Conservation (phyloP, 2,888 invertebrate species). For the Nemotelus pantherinus region DNA sequence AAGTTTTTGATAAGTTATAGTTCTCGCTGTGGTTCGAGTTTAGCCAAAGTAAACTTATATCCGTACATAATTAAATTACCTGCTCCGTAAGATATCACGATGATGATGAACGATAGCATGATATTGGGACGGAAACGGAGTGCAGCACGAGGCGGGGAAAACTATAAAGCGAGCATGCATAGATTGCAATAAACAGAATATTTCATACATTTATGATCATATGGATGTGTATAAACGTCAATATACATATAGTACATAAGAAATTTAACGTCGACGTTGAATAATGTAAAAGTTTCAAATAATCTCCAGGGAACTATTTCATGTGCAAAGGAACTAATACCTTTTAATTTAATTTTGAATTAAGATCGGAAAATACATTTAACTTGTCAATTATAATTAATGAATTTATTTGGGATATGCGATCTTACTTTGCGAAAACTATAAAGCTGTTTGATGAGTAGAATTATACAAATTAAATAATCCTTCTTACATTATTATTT, state of each 20-base stretch:
- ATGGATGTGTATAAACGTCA: no score
- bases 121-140: neutral
- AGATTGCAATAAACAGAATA: no score
- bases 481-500: slow-evolving; percentile 6
- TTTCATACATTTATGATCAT: no score
- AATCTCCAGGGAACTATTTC: slow-evolving; percentile 46
- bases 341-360: slow-evolving; percentile 48
- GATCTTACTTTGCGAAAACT: no score
- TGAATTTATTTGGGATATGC: no score
- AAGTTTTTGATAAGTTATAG: slow-evolving; percentile 42
- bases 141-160: neutral
- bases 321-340: slow-evolving; percentile 42
- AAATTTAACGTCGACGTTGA: slow-evolving; percentile 20
- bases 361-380: slow-evolving; percentile 35
- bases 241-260: neutral
- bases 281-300: slow-evolving; percentile 42
- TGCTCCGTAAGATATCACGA: slow-evolving; percentile 1
- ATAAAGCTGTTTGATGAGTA: no score
- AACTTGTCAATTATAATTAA: slow-evolving; percentile 13
- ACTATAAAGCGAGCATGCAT: no score
- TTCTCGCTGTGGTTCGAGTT: neutral
- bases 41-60: slow-evolving; percentile 36
- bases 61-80: slow-evolving; percentile 39
- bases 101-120: neutral
- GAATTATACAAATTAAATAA: slow-evolving; percentile 2